Base-by-base conservation (phyloP, 1,140 invertebrate genomes). In the Drosophila serrata region DNA sequence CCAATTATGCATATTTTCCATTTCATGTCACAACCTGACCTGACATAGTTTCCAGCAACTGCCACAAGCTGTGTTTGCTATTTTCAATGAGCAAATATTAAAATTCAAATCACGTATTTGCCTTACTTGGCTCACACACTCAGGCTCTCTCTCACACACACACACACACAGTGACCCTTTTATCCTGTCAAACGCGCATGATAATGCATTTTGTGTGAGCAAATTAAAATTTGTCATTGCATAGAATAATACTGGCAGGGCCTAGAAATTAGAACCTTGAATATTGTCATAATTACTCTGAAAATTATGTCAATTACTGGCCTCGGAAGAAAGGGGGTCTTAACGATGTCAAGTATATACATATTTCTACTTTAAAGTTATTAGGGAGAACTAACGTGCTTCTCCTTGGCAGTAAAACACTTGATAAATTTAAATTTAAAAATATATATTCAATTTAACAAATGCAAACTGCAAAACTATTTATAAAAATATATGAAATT, bases 41-140 rank as follows among this genome's bases (percentile, higher is more conserved):
- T 88, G 84, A 88, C 84, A 88, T 58, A 84, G 59, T 75, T 87
- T 80, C 24, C 24, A 12, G 46, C 27, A 56, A 43, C 27, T 46
- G 39, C 29, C 27, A 29, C 56, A 37, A 61, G 43, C 39, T 45
- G 53, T 27, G 31, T 53, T 78, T 76, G 39, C 40, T 46, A 42
- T 31, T 51, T 55, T 42, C 35, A 53, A 63, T 62, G 62, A 56
- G 55, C 49, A 79, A 84, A 74, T 65, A 85, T 90, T 90, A 81
- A 64, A 65, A 90, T 90, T 90, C 85, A 72, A 84, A 90, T 81
- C 85, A 90, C 85, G 85, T 90, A 79, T 90, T 85, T 88, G 55
- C 49, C 58, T 65, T 49, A 65, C 75, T 79, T 86, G 84, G 61
- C 75, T 72, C 62, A 63, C 45, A 62, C 48, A 56, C n/a, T n/a